Base-by-base conservation (phyloP, 1,140 invertebrate species). In the Drosophila orosa region DNA sequence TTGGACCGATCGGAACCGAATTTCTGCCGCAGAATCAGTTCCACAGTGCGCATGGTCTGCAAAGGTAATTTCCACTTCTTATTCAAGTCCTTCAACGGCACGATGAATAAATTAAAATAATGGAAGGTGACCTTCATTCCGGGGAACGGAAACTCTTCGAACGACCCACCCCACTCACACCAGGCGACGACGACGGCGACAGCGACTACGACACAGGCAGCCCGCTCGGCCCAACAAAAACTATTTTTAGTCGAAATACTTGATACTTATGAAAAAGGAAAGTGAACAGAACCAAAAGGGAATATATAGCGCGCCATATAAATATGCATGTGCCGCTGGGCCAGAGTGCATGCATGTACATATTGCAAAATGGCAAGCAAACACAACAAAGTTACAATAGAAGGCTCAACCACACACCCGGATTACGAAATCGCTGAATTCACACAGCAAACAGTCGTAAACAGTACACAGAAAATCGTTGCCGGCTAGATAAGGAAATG, bases 1-100 rank as follows among this genome's bases (percentile, higher is more conserved):
- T 97, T 97, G 92, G 95, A 95, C 91, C 95, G 94, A 91, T 94
- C 93, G 90, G 95, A 95, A 92, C 95, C 94, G 93, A 96, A 94
- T 91, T 94, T 94, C 92, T 94, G 93, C 90, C 93, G 93, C 92
- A 96, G 92, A 90, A 95, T 94, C 91, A 94, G 94, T 95, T 97
- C 96, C 94, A 97, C 94, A 91, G 93, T 92, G 92, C 94, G 94
- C 92, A 93, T 93, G 75, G 91, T 93, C 94, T 95, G 94, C 90
- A 94, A 94, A 69, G 87, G 74, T 60, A 90, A 84, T 80, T 71
- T 47, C 66, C 33, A 24, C 35, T 35, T 35, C 61, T 60, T 55
- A 56, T 55, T 66, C 50, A 35, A 35, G 61, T 75, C 61, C 73
- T 67, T 58, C 47, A 50, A 55, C 25, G 22, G 25, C 33, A 40